Percentiles rank a stretch among this genome's conserved stretches.
phyloP scores from a whole-genome alignment of 2,888 invertebrate genomes.

The Polia nebulosa region DNA sequence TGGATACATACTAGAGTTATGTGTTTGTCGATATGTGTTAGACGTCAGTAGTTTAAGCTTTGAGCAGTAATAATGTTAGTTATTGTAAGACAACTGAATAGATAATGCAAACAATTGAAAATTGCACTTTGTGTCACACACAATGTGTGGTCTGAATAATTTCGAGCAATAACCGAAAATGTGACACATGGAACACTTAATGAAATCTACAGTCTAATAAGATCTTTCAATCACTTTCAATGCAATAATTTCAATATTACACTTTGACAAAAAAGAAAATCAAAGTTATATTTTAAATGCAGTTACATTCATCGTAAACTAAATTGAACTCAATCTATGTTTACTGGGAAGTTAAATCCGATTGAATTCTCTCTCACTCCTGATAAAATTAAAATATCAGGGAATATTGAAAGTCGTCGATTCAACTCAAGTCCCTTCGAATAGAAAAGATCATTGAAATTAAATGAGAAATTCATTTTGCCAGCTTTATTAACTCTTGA shows the following conservation, averaged over 20 bases:
- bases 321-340: background rate
- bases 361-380: background rate
- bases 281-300: background rate
- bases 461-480: constrained; percentile 8
- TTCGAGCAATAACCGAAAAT: too few relatives aligned
- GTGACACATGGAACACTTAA: background rate
- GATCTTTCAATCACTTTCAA: too few relatives aligned
- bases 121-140: background rate
- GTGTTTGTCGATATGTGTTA: background rate
- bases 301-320: background rate
- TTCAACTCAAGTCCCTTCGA: constrained; percentile 2
- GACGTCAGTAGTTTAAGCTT: background rate
- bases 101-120: background rate
- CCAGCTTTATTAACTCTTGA: background rate
- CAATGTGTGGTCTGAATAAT: too few relatives aligned
- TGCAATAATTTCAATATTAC: background rate
- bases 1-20: constrained; percentile 8
- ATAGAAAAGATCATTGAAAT: constrained; percentile 8
- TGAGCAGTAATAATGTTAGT: background rate
- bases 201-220: too few relatives aligned
- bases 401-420: constrained; percentile 13
- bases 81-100: background rate
- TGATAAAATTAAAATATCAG: constrained; percentile 34
- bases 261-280: background rate
- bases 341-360: constrained; percentile 1